Evolutionary conservation across 2,113 vertebrate genomes (phyloP).

Genomic region (Poecilia latipinna): DNA sequence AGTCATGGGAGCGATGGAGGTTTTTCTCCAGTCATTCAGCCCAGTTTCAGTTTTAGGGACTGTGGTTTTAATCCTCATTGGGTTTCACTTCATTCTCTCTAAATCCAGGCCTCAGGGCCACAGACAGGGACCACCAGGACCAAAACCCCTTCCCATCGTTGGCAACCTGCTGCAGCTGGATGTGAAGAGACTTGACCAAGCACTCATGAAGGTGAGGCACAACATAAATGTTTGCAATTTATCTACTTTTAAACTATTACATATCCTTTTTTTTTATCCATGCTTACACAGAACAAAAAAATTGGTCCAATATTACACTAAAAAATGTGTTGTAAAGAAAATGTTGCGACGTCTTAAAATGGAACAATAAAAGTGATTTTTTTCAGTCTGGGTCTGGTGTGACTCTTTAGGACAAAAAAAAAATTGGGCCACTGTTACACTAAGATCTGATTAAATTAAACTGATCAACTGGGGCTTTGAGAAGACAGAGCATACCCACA

Average conservation of each 20-base stretch:
- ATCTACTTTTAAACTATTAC: not conserved
- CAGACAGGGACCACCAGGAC: slow-evolving; percentile 43
- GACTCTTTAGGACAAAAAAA: no score
- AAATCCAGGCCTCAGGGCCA: not conserved
- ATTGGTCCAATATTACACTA: not conserved
- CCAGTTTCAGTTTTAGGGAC: slow-evolving; percentile 2
- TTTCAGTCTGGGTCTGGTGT: no score
- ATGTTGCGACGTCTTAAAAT: no score
- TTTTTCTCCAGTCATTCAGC: not conserved
- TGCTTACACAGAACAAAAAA: not conserved
- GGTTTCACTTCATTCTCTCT: not conserved
- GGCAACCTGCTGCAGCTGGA: slow-evolving; percentile 59
- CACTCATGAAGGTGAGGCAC: slow-evolving; percentile 31
- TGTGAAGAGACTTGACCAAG: not conserved
- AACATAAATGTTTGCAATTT: not conserved
- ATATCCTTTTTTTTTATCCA: not conserved
- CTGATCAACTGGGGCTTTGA: no score
- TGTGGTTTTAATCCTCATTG: slow-evolving; percentile 16
- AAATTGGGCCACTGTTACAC: not conserved
- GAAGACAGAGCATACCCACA: no score
- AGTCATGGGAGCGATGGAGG: slow-evolving; percentile 1
- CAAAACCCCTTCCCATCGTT: slow-evolving; percentile 38
- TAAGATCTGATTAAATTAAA: not conserved
- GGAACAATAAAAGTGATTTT: no score
- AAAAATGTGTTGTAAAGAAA: no score